phyloP scores from a whole-genome alignment of 2,797 vertebrate genomes.

The Alectoris magna region DNA sequence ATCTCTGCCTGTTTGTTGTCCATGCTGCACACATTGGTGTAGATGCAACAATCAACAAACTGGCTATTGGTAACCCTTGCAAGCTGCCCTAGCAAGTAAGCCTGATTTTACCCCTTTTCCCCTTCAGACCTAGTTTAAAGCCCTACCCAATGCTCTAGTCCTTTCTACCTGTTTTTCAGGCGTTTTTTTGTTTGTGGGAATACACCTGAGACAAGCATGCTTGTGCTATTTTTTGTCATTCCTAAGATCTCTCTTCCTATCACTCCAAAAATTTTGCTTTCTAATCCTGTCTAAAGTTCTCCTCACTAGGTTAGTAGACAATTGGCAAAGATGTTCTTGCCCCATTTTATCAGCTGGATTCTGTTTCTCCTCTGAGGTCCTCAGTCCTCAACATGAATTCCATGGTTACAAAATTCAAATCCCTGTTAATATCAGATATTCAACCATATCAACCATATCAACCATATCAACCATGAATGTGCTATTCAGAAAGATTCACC shows the following conservation, averaged over 20 bases:
- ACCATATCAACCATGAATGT: too few relatives aligned
- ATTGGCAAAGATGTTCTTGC: background rate
- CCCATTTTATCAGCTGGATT: background rate
- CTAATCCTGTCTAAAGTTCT: background rate
- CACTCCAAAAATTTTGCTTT: background rate
- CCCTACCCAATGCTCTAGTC: background rate
- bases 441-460: background rate
- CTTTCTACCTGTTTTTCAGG: background rate
- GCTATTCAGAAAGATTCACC: background rate
- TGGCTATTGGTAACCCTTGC: too few relatives aligned
- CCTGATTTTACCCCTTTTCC: too few relatives aligned
- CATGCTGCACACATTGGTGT: too few relatives aligned
- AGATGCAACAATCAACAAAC: too few relatives aligned
- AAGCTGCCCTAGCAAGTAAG: too few relatives aligned
- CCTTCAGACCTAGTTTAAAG: too few relatives aligned
- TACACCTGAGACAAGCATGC: background rate
- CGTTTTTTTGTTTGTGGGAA: background rate
- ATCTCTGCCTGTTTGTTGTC: too few relatives aligned
- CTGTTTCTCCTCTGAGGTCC: background rate
- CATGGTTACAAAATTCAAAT: background rate
- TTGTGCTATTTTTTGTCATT: background rate
- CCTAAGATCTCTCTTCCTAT: background rate
- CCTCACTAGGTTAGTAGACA: background rate
- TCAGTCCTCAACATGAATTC: background rate
- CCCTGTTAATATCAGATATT: background rate